Percentiles rank a stretch among this genome's conserved stretches.
Evolutionary conservation across 2,113 vertebrate genomes (phyloP).

Genomic region (Orthonyx spaldingii): DNA sequence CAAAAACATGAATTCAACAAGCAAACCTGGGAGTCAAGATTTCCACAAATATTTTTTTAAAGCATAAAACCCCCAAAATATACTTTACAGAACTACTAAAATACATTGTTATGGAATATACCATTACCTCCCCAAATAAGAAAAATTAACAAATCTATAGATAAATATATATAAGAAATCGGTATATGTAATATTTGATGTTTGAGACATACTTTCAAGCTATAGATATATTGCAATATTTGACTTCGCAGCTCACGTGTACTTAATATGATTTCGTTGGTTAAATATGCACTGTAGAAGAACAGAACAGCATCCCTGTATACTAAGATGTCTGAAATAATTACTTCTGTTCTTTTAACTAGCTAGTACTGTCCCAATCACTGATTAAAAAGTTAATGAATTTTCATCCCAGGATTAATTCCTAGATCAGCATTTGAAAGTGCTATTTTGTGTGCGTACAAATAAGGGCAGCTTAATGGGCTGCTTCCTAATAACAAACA

Average conservation of each 20-base stretch:
- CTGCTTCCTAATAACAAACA: neutral
- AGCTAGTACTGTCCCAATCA: neutral
- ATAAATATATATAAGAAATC: neutral
- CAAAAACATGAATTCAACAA: neutral
- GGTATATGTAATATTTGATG: neutral
- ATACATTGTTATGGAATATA: neutral
- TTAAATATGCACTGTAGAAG: neutral
- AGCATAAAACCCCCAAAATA: neutral
- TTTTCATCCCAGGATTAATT: neutral
- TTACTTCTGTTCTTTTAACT: neutral
- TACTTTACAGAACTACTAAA: neutral
- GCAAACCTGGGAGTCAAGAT: neutral
- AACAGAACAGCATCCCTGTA: neutral
- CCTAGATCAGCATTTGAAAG: neutral
- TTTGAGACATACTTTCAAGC: neutral
- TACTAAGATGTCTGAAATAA: neutral
- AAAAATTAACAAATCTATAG: neutral
- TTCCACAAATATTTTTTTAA: neutral
- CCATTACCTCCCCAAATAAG: neutral
- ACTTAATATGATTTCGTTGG: neutral
- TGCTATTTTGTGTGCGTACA: neutral
- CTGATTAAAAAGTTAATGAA: neutral
- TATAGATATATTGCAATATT: neutral
- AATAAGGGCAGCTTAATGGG: neutral
- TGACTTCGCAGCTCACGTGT: neutral